Percentiles rank a stretch among this genome's conserved stretches.
These are phyloP conservation scores for Epirrhoe tristata DNA, from an alignment of 2,888 invertebrate species.

Conservation along the genomic window DNA sequence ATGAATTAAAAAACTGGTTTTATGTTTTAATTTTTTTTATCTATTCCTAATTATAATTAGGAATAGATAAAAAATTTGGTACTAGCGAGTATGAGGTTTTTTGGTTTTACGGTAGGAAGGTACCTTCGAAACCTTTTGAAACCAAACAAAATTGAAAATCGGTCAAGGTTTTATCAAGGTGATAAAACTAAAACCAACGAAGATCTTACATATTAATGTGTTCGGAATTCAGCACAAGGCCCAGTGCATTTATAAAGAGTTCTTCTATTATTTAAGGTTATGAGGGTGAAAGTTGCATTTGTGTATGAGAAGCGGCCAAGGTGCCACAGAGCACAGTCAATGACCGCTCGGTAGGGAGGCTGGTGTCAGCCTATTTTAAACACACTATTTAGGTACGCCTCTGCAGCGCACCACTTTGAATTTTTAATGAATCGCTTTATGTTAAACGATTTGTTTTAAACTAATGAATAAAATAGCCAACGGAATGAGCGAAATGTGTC, in stretches of 20 bases:
- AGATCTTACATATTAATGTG: too few relatives aligned
- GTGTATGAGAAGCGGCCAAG: conserved; percentile 6
- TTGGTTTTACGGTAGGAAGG: too few relatives aligned
- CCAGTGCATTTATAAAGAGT: not conserved
- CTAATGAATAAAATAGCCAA: not conserved
- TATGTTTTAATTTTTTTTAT: too few relatives aligned
- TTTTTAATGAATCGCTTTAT: not conserved
- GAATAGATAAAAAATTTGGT: too few relatives aligned
- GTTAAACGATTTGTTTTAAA: not conserved
- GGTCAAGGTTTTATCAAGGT: too few relatives aligned
- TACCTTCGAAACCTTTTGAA: too few relatives aligned
- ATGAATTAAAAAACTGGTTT: too few relatives aligned
- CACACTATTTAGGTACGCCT: not conserved
- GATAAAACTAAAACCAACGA: too few relatives aligned
- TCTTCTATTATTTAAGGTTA: conserved; percentile 1
- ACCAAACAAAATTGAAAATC: too few relatives aligned
- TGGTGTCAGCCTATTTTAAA: not conserved
- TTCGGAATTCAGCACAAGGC: not conserved
- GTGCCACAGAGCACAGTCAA: conserved; percentile 5
- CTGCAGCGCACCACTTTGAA: not conserved
- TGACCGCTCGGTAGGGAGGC: not conserved
- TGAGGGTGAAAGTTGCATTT: conserved; percentile 1
- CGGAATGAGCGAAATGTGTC: not conserved
- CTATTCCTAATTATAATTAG: too few relatives aligned
- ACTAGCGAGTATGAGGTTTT: too few relatives aligned